Evolutionary conservation across 2,888 invertebrate genomes (phyloP).

Genomic region (Galerucella pusilla): DNA sequence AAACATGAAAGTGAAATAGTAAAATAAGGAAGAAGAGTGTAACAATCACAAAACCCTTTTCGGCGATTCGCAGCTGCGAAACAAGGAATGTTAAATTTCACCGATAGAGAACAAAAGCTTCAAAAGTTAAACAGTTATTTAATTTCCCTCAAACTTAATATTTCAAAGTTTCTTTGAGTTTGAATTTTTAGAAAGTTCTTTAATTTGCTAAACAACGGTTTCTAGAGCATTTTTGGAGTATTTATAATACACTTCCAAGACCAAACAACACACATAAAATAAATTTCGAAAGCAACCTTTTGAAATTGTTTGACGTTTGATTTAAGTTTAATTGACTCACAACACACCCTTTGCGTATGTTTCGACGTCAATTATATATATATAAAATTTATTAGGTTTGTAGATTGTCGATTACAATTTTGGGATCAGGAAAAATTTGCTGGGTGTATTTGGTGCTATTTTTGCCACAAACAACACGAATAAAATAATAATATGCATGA

Average conservation of each 20-base stretch:
- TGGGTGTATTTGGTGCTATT: no score
- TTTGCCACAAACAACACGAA: no score
- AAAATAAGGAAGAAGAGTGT: constrained; percentile 46
- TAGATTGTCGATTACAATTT: no score
- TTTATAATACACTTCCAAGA: background rate
- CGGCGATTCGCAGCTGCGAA: background rate
- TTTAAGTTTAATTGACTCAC: no score
- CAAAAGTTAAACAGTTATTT: background rate
- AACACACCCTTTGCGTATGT: no score
- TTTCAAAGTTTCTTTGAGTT: background rate
- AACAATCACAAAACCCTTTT: constrained; percentile 35
- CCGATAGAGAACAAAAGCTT: background rate
- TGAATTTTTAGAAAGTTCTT: background rate
- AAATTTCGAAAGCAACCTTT: no score
- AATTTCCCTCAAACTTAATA: background rate
- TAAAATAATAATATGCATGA: no score
- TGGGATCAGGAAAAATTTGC: no score
- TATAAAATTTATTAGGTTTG: no score
- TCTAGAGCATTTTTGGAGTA: background rate
- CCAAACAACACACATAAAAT: background rate
- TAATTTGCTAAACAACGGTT: background rate
- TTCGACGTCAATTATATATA: no score
- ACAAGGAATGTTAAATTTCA: background rate
- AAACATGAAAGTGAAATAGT: constrained; percentile 54
- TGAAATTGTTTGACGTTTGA: no score